Evolutionary conservation across 1,140 invertebrate genomes (phyloP), one percentile per base, ranked within the genome.

Genomic region (Orius insidiosus): DNA sequence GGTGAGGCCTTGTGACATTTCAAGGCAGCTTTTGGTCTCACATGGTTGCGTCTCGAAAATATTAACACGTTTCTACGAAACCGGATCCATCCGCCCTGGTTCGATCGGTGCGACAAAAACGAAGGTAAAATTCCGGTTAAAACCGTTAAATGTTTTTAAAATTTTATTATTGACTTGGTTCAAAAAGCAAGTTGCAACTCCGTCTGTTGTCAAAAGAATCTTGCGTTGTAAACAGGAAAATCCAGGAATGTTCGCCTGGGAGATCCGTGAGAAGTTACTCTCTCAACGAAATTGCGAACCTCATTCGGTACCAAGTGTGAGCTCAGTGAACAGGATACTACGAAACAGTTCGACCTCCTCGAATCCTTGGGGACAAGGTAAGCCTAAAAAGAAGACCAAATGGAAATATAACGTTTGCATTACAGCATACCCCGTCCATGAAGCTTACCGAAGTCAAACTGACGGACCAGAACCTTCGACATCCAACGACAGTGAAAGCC

Each of bases 21-120:
- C 87, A 3, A 66, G 92, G 37, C 88, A 94, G 59, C 69, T 97
- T 18, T 70, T 93, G 8, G 94, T 98, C 5, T 95, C 89, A 0
- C 92, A 97, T 60, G 93, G 93, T 52, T 80, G 78, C 58, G 87
- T 93, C n/a, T 93, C 87, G 8, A 97, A 97, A 69, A 97, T 97
- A 52, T 70, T 99, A 8, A 95, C 90, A 2, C 71, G 93, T 49
- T 98, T 94, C 67, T 95, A 93, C 59, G 86, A 93, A 65, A 93
- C 88, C 5, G 88, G 86, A 1, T 89, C 85, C 37, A 90, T 93
- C 45, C 71, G 85, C 56, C 88, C 87, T 1, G 87, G 86, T 14
- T 86, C 84, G 15, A 89, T 92, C 53, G 85, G 85, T 13, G 84
- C 85, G 33, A 85, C 78, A 54, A 89, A 88, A 63, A 86, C 84